Base-by-base conservation (phyloP, 2,113 vertebrate species). In the Hydrolagus affinis region DNA sequence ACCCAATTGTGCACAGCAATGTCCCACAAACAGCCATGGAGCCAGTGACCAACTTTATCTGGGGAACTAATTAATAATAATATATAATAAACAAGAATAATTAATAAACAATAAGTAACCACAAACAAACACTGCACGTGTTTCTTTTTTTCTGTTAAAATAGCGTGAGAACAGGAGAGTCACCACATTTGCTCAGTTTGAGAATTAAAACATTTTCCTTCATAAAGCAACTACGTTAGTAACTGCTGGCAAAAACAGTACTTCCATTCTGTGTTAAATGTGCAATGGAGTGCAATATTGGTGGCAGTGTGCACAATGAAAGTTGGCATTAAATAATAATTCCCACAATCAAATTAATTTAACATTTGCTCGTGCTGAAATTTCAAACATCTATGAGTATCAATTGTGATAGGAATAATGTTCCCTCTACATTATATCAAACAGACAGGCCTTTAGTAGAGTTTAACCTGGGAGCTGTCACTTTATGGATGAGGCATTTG, bases 181-280 rank as follows among this genome's bases (percentile, higher is more conserved):
- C 64, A 83, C 28, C 23, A 62, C 15, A 64, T 83, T 80, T 64
- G 62, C 23, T 68, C 60, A 83, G 2, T 83, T 83, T 64, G 4
- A 66, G 8, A 14, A 4, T 25, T 83, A 28, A 17, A 66, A 83
- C 62, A 66, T 64, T 66, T 83, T 2, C 62, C 66, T 83, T 83
- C 14, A 19, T 68, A 19, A 83, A 83, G 78, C 28, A 68, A 68
- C 32, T 83, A 83, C 11, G 73, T 75, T 75, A 62, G 32, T 83
- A 62, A 68, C 32, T 25, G 78, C 62, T 32, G 60, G 30, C 66
- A 83, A 83, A 44, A 11, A 62, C 15, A 21, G 15, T 21, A 19
- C 23, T 83, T 68, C 60, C 78, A 68, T 68, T n/a, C 78, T 68
- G 60, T 66, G 78, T 32, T 66, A 66, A 30, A 28, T 66, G 78